Evolutionary conservation across 2,113 vertebrate species (phyloP).

Genomic region (Odobenus rosmarus): DNA sequence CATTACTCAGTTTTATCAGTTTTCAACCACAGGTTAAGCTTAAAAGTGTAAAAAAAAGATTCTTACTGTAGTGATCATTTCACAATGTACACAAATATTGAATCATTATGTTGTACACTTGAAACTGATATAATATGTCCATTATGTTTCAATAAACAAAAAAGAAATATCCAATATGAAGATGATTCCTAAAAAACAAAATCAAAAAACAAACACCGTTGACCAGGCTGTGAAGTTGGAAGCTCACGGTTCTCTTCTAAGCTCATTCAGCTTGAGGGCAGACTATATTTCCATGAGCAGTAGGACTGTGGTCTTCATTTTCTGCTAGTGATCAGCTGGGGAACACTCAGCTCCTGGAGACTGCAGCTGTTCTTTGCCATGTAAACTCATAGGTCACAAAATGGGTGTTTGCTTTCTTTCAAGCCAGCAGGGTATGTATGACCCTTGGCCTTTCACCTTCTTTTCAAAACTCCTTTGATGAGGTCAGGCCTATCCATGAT

Average conservation of each 20-base stretch:
- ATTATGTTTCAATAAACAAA: not conserved
- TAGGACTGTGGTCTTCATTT: not conserved
- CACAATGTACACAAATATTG: not conserved
- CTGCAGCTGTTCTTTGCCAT: fast-evolving
- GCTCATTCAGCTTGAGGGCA: fast-evolving
- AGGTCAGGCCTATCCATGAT: not conserved
- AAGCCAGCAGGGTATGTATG: fast-evolving
- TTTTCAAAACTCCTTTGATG: not conserved
- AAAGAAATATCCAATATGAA: not conserved
- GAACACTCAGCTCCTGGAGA: not conserved
- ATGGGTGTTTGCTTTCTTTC: not conserved
- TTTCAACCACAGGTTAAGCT: not conserved
- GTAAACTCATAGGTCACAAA: not conserved
- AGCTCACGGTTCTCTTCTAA: fast-evolving
- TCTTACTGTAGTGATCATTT: not conserved
- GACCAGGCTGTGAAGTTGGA: not conserved
- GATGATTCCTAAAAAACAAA: not conserved
- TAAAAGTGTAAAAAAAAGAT: not conserved
- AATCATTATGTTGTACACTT: not conserved
- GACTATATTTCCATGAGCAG: not conserved
- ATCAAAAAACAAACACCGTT: not conserved
- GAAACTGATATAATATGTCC: not conserved
- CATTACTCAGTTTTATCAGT: not conserved
- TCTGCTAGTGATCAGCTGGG: not conserved
- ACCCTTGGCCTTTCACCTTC: too few species aligned